phyloP scores from a whole-genome alignment of 2,797 vertebrate genomes.

The Sparidentex hasta region DNA sequence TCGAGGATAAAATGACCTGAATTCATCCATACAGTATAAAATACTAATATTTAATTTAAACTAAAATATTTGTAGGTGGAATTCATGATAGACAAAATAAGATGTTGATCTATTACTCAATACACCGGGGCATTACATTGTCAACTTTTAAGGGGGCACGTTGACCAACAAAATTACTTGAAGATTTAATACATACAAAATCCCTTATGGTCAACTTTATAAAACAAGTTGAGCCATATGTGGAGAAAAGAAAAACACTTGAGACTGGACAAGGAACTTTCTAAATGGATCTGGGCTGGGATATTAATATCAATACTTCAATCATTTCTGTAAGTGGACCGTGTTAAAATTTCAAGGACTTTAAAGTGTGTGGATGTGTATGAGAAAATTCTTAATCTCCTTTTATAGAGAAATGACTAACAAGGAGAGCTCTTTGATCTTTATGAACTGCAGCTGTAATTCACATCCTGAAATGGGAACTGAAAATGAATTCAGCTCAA shows the following conservation, averaged over 20 bases:
- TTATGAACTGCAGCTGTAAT: not conserved
- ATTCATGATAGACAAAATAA: not conserved
- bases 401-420: constrained; percentile 28
- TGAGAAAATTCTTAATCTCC: constrained; percentile 3
- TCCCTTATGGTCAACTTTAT: not conserved
- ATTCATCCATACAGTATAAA: too few species aligned
- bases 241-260: not conserved
- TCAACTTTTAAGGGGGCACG: not conserved
- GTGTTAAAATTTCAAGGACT: not conserved
- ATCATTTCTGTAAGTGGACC: not conserved
- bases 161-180: not conserved
- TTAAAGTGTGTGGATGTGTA: not conserved
- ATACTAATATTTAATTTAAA: not conserved
- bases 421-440: not conserved
- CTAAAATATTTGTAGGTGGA: not conserved
- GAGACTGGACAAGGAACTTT: not conserved
- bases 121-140: not conserved
- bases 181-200: not conserved
- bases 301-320: not conserved
- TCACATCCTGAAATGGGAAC: constrained; percentile 27
- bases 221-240: not conserved
- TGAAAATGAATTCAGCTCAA: constrained; percentile 4
- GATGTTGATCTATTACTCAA: not conserved
- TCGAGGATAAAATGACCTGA: too few species aligned
- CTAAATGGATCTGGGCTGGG: not conserved